A percentile compares a stretch with the other conserved stretches of the same genome.
Conservation (phyloP, 2,113 vertebrate species). For the Corvus moneduloides region DNA sequence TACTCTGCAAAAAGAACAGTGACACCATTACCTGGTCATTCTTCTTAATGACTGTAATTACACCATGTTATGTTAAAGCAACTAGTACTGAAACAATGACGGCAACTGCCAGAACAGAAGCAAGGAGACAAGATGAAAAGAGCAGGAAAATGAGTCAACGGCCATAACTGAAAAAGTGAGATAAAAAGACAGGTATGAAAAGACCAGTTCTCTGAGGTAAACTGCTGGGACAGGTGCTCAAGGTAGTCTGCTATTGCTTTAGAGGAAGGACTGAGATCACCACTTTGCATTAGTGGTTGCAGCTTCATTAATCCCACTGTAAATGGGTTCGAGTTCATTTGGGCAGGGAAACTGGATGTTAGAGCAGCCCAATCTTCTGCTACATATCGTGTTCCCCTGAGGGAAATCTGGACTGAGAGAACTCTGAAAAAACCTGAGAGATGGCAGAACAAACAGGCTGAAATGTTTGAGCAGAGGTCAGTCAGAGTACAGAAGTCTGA, state of each 20-base stretch:
- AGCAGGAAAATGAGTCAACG: constrained; percentile 17
- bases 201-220: background rate
- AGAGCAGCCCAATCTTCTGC: background rate
- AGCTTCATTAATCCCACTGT: background rate
- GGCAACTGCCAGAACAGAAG: background rate
- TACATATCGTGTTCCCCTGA: background rate
- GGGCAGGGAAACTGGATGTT: background rate
- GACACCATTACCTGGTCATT: background rate
- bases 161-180: constrained; percentile 1
- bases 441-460: background rate
- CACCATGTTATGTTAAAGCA: background rate
- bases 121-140: background rate
- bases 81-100: background rate
- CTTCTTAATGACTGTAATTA: constrained; percentile 1
- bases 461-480: background rate
- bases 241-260: background rate
- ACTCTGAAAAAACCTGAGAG: background rate
- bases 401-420: background rate
- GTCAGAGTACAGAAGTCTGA: background rate
- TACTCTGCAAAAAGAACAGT: background rate
- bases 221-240: background rate
- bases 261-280: background rate
- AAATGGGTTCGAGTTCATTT: background rate
- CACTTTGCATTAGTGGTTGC: background rate
- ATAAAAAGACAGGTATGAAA: background rate